These are phyloP conservation scores for Callyntrura sp. DNA, from an alignment of 2,888 invertebrate species.

Conservation along the genomic window DNA sequence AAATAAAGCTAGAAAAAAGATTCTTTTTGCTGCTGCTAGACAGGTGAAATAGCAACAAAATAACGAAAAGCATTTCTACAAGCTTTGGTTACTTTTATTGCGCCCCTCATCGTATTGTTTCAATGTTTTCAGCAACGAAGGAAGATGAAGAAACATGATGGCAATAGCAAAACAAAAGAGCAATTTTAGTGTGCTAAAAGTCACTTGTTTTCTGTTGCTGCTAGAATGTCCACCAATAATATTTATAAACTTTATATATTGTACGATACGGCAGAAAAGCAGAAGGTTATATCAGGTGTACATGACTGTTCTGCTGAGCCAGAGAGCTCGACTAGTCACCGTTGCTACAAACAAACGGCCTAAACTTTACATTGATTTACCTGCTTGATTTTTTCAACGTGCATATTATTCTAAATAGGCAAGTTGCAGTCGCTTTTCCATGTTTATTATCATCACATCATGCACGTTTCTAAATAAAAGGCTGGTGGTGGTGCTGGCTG, in stretches of 20 bases:
- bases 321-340: background rate
- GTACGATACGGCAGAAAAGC: background rate
- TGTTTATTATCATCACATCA: background rate
- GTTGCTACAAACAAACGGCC: background rate
- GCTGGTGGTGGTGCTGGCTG: background rate
- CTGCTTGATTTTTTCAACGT: background rate
- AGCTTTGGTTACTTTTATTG: conserved; percentile 4
- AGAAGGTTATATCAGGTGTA: too few relatives aligned
- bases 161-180: background rate
- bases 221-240: background rate
- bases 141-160: background rate
- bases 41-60: conserved; percentile 61
- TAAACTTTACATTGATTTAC: conserved; percentile 2
- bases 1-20: background rate
- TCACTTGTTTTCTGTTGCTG: background rate
- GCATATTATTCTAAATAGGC: background rate
- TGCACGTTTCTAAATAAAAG: background rate
- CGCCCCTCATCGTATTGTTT: conserved; percentile 11
- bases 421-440: background rate
- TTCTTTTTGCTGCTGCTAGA: conserved; percentile 16
- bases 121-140: conserved; percentile 10
- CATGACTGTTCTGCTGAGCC: background rate
- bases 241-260: background rate
- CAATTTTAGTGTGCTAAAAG: background rate
- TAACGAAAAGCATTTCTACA: conserved; percentile 50